A percentile compares a stretch with the other conserved stretches of the same genome.
phyloP scores from a whole-genome alignment of 1,140 invertebrate genomes.

The Tetramorium alpestre region DNA sequence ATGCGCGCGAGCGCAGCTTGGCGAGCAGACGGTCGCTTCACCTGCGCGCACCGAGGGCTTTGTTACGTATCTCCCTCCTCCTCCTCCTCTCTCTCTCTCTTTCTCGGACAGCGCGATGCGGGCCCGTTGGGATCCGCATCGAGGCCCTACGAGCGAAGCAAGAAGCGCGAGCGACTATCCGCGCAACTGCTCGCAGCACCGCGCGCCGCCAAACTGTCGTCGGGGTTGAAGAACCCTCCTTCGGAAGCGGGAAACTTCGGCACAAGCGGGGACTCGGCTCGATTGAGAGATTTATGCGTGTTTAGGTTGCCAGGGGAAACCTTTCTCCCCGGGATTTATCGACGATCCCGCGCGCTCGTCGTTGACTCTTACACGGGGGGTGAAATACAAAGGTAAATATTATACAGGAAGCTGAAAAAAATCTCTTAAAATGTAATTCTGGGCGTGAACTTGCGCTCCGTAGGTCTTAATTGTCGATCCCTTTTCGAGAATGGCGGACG shows the following conservation, averaged over 20 bases:
- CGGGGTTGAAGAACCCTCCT: conserved; percentile 1
- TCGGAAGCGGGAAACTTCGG: background rate
- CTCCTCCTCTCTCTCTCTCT: background rate
- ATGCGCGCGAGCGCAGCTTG: conserved; percentile 63
- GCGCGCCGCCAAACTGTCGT: background rate
- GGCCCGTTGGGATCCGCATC: conserved; percentile 6
- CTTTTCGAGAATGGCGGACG: background rate
- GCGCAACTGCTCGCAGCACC: background rate
- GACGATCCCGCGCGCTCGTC: background rate
- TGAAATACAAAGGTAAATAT: background rate
- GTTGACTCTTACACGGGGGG: background rate
- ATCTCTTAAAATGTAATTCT: background rate
- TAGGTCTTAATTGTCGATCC: background rate
- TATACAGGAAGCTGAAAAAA: background rate
- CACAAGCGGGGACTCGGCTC: background rate
- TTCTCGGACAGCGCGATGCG: background rate
- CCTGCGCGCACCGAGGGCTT: conserved; percentile 71
- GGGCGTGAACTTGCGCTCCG: background rate
- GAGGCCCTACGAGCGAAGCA: background rate
- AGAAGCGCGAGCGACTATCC: background rate
- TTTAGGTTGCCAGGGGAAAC: conserved; percentile 44
- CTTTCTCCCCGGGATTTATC: conserved; percentile 24
- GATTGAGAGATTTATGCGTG: conserved; percentile 53
- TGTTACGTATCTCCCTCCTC: conserved; percentile 56
- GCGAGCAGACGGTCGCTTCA: conserved; percentile 72